Conservation (phyloP, 2,888 invertebrate species). For the Agrilus cyanescens region DNA sequence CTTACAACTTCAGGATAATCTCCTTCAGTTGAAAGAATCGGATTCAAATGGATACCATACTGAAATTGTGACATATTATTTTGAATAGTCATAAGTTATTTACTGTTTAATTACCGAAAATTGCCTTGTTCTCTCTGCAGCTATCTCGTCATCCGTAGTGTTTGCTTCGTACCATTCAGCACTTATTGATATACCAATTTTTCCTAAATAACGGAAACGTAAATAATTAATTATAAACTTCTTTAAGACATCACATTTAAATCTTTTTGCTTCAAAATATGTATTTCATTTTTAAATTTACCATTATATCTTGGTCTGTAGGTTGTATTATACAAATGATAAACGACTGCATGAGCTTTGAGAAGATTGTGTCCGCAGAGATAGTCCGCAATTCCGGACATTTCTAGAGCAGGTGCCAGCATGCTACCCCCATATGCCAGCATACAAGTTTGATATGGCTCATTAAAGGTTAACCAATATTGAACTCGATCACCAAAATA, state of each 20-base stretch:
- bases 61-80: conserved; percentile 7
- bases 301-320: conserved; percentile 31
- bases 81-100: neutral
- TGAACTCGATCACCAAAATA: conserved; percentile 28
- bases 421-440: conserved; percentile 21
- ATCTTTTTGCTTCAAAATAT: neutral
- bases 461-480: conserved; percentile 43
- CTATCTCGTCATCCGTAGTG: conserved; percentile 42
- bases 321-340: conserved; percentile 42
- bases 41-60: conserved; percentile 44
- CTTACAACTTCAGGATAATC: conserved; percentile 47
- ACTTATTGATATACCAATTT: conserved; percentile 49
- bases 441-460: conserved; percentile 31
- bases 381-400: conserved; percentile 46
- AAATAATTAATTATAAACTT: neutral
- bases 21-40: conserved; percentile 42
- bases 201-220: conserved; percentile 32
- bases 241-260: neutral
- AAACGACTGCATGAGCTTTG: conserved; percentile 51
- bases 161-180: conserved; percentile 50
- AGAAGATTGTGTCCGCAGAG: conserved; percentile 50
- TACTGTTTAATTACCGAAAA: conserved; percentile 37
- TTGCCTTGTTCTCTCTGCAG: conserved; percentile 44
- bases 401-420: conserved; percentile 37
- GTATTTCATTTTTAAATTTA: conserved; percentile 2